These are phyloP conservation scores for Patella depressa DNA, from an alignment of 2,888 invertebrate genomes.

Conservation along the genomic window DNA sequence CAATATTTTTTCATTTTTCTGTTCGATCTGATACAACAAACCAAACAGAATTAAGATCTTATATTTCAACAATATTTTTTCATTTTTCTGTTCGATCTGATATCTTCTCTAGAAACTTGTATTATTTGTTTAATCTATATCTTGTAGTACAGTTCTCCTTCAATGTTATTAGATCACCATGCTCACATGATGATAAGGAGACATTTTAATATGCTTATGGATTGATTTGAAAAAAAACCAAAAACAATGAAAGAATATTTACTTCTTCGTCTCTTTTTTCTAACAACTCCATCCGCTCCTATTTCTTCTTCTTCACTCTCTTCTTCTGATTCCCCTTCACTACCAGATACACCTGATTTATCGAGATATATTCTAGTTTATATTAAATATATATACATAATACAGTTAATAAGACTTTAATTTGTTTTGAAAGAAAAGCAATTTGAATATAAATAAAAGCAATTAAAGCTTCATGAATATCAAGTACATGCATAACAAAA, in stretches of 20 bases:
- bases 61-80: too few relatives aligned
- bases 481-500: background rate
- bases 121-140: too few relatives aligned
- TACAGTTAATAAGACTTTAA: background rate
- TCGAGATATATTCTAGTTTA: background rate
- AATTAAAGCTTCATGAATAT: background rate
- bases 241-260: background rate
- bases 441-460: background rate
- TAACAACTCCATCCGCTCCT: conserved; percentile 54
- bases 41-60: too few relatives aligned
- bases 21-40: too few relatives aligned
- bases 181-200: background rate
- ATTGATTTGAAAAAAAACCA: background rate
- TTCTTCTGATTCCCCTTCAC: conserved; percentile 52
- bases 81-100: too few relatives aligned
- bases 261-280: conserved; percentile 53
- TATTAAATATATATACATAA: conserved; percentile 18
- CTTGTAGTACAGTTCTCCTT: too few relatives aligned
- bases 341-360: conserved; percentile 43
- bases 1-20: too few relatives aligned
- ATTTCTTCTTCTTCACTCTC: conserved; percentile 63
- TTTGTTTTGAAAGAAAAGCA: background rate
- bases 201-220: background rate
- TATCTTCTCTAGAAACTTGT: too few relatives aligned
- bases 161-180: background rate